Base-by-base conservation (phyloP, 1,140 invertebrate species). In the Cyclina sinensis region DNA sequence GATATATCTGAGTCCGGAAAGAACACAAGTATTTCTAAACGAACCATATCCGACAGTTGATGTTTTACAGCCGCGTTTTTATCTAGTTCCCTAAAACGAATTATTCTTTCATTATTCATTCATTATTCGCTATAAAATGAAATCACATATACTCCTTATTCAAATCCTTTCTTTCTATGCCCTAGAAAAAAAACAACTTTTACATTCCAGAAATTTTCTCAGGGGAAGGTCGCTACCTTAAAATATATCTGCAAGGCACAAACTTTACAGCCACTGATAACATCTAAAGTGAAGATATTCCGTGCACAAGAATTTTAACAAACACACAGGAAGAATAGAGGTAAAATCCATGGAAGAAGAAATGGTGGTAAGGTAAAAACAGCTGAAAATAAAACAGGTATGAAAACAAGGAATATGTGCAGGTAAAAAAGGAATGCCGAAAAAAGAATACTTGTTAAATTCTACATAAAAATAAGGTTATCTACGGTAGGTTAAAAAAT, bases 351-450 rank as follows among this genome's bases (percentile, higher is more conserved):
- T 54, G 18, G 12, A 54, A 54, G 21, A 54, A 18, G 21, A 18
- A 54, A 54, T 18, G 21, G 7, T 46, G 51, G 51, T 14, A 54
- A 3, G 7, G 51, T 18, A n/a, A n/a, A 54, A 54, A 54, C 14
- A 18, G 51, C 51, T 54, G 51, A 68, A 35, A 43, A 35, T 68
- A 68, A 68, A 68, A 74, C n/a, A 18, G 37, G 70, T 24, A 24
- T 7, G 27, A 30, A 65, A 9, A 11, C 5, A 30, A 5, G 27
- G 24, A 30, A 12, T 14, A 30, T 65, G 59, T 65, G 11, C 1
- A 7, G 16, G 4, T 5, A 30, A 65, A 7, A 65, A 30, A 9
- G 4, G 24, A 5, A 11, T 21, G 24, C n/a, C n/a, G 24, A 65
- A 65, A 65, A 35, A n/a, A 65, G 7, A 30, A 16, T 59, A 4